Percentiles rank a stretch among this genome's conserved stretches.
Conservation (phyloP, 2,113 vertebrate species). For the Etia nguti region DNA sequence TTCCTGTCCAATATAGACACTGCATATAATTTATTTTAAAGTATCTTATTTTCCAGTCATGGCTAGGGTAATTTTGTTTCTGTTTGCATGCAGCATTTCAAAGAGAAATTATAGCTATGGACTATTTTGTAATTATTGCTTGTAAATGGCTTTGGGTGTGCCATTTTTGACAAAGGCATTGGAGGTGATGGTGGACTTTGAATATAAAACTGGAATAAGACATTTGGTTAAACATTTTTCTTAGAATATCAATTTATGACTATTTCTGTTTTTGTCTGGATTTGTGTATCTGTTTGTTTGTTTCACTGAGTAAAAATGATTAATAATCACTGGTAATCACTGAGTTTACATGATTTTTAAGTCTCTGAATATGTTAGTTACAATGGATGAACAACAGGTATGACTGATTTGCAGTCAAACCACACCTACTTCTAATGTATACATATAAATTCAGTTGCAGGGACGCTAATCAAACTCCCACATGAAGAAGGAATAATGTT, state of each 20-base stretch:
- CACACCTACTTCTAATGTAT: neutral
- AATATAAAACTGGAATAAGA: neutral
- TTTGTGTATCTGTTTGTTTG: neutral
- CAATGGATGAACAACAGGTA: neutral
- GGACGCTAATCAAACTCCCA: neutral
- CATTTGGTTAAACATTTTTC: neutral
- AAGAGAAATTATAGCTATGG: neutral
- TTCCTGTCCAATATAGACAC: neutral
- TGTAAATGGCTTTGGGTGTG: neutral
- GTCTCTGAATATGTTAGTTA: neutral
- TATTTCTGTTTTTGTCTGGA: neutral
- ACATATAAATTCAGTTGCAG: neutral
- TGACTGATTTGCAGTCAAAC: neutral
- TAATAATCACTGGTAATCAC: too few species aligned
- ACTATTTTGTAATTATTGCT: neutral
- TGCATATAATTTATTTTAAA: neutral
- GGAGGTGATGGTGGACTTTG: neutral
- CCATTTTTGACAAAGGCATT: neutral
- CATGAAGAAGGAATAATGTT: neutral
- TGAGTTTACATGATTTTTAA: neutral
- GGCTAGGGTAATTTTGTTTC: neutral
- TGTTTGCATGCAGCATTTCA: neutral
- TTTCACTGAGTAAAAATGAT: too few species aligned
- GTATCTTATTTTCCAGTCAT: neutral
- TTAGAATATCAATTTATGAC: neutral